Evolutionary conservation across 2,888 invertebrate species (phyloP), one percentile per base, ranked within the genome.

Genomic region (Mesodorylaimus sp.): DNA sequence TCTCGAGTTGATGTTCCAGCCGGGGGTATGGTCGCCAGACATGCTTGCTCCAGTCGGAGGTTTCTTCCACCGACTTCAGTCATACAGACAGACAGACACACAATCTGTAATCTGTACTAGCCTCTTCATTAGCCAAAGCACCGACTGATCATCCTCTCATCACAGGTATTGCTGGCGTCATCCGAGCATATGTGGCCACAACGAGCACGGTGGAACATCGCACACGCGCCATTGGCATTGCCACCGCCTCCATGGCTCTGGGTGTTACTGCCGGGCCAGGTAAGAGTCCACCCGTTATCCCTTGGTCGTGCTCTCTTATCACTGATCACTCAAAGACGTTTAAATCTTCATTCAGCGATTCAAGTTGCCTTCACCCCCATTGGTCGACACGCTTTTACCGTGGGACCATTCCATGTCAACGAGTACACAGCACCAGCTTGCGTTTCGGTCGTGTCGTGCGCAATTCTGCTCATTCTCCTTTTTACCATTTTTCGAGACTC

Each of bases 301-400:
- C n/a, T n/a, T n/a, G n/a, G n/a, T n/a, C n/a, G n/a, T n/a, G n/a
- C n/a, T n/a, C n/a, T n/a, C n/a, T n/a, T n/a, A n/a, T n/a, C n/a
- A n/a, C n/a, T n/a, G n/a, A n/a, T n/a, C n/a, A n/a, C n/a, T n/a
- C n/a, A n/a, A n/a, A n/a, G n/a, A n/a, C n/a, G n/a, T n/a, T n/a
- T n/a, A n/a, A n/a, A n/a, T 29, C 13, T 37, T 26, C 16, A 52
- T 55, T 24, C 57, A 64, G 68, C 60, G 1, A 57, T 69, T 19
- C 69, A 69, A 55, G 61, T 67, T 19, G 57, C 63, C 2, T 57
- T 70, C 54, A 64, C 63, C 1, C 65, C 65, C 1, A 50, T 69
- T 5, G 63, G 62, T 7, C 67, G 61, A 52, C 68, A 67, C 1
- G 55, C 58, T 19, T 56, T 58, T 2, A 52, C 61, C 1, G 51